A percentile compares a stretch with the other conserved stretches of the same genome.
These are phyloP conservation scores for Corydoras maculifer DNA, from an alignment of 2,113 vertebrate genomes.

Conservation along the genomic window DNA sequence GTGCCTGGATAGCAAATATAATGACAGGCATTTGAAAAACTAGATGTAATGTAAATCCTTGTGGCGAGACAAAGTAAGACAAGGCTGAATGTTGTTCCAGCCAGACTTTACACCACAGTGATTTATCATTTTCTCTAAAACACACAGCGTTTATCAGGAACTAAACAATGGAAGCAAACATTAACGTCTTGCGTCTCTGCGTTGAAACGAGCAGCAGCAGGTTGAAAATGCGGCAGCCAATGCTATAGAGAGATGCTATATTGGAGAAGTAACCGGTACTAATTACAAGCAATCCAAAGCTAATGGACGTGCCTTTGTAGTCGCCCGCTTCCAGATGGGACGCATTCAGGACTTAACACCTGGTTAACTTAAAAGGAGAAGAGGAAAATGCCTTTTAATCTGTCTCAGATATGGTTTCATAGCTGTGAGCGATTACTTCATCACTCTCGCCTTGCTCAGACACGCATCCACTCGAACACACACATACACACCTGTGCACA, in stretches of 20 bases:
- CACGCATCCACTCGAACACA: slow-evolving; percentile 29
- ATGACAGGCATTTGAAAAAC: too few species aligned
- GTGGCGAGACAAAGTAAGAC: too few species aligned
- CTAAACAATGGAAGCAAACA: neutral
- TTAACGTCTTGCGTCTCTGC: neutral
- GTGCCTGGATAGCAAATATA: too few species aligned
- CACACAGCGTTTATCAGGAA: neutral
- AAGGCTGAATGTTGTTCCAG: too few species aligned
- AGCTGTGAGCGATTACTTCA: slow-evolving; percentile 71
- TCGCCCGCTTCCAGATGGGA: slow-evolving; percentile 5
- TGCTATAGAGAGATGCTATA: too few species aligned
- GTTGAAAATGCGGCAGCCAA: neutral
- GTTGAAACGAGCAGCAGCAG: neutral
- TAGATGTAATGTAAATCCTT: too few species aligned
- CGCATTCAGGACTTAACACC: slow-evolving; percentile 58
- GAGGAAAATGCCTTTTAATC: slow-evolving; percentile 70
- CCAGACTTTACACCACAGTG: too few species aligned
- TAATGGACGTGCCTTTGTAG: neutral
- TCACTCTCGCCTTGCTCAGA: slow-evolving; percentile 38
- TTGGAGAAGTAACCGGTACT: too few species aligned
- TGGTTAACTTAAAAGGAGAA: slow-evolving; percentile 57
- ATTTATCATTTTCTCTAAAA: too few species aligned
- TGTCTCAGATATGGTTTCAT: slow-evolving; percentile 72
- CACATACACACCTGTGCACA: slow-evolving; percentile 37
- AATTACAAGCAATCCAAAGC: neutral